Base-by-base conservation (phyloP, 2,888 invertebrate genomes). In the Tricholauxania praeusta region DNA sequence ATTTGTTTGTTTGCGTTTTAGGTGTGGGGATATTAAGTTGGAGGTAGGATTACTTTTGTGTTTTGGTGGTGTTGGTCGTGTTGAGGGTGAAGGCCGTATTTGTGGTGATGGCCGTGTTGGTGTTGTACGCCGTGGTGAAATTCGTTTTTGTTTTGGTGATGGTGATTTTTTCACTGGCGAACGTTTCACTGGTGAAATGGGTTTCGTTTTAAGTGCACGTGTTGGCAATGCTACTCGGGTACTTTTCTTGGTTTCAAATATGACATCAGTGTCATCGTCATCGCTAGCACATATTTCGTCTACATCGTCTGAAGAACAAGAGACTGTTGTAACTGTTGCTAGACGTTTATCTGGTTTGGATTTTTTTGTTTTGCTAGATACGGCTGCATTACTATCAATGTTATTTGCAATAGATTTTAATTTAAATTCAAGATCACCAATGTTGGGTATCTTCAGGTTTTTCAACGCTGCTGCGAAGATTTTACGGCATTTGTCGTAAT, bases 401-500 rank as follows among this genome's bases (percentile, higher is more conserved):
- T 74, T 70, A 17, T 22, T 75, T 14, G 14, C 60, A 8, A 72
- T 51, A 1, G 72, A 51, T 63, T 80, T 82, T 0, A 82, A 4
- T 62, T 82, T 81, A 8, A 87, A 83, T 10, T 84, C 90, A 22
- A 95, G 85, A 77, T 91, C 91, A 57, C 90, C 91, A 59, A 83
- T 89, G 66, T 89, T 87, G 0, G 89, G 83, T 55, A 90, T 89
- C 12, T 91, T 91, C 66, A 91, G 85, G 22, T 89, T 87, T 81
- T 93, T 92, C 1, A 96, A 86, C 15, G 92, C 94, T 59, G 87
- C 87, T 32, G 88, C 86, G 76, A 96, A 92, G 17, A 93, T 87
- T 75, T 91, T 89, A 17, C 91, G 89, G 76, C 93, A 92, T 83
- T 92, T 91, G 0, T 90, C 88, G 83, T 96, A 96, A 83, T 96